Evolutionary conservation across 2,113 vertebrate species (phyloP).

Genomic region (Gadus chalcogrammus): DNA sequence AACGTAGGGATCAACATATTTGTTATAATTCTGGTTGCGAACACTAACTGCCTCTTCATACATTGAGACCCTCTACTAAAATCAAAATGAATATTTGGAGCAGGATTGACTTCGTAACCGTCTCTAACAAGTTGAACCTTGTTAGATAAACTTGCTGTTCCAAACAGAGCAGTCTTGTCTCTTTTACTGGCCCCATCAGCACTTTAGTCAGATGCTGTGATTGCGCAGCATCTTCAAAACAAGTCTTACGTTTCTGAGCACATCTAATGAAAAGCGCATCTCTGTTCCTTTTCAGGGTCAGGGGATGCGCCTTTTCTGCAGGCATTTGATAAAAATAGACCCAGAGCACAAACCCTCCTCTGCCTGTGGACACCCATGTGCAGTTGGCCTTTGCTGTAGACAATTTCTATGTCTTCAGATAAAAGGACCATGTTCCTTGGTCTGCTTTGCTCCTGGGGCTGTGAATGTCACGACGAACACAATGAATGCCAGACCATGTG

Average conservation of each 20-base stretch:
- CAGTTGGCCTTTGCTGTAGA: slow-evolving; percentile 45
- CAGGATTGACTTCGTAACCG: too few relatives aligned
- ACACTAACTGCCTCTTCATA: too few relatives aligned
- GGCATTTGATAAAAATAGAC: slow-evolving; percentile 51
- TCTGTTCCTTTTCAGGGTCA: slow-evolving; percentile 55
- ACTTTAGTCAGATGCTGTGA: slow-evolving; percentile 57
- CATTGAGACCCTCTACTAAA: too few relatives aligned
- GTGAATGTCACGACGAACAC: slow-evolving; percentile 30
- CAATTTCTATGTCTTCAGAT: slow-evolving; percentile 24
- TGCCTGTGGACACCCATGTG: slow-evolving; percentile 50
- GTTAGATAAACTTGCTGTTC: not conserved
- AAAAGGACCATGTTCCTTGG: slow-evolving; percentile 45
- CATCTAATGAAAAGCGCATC: slow-evolving; percentile 53
- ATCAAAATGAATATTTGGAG: too few relatives aligned
- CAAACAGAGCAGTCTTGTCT: slow-evolving; percentile 2
- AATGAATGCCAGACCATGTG: slow-evolving; percentile 17
- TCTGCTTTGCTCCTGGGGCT: slow-evolving; percentile 13
- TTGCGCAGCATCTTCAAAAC: slow-evolving; percentile 44
- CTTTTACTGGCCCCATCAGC: slow-evolving; percentile 26
- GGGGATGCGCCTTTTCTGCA: slow-evolving; percentile 45
- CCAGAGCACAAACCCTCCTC: slow-evolving; percentile 49
- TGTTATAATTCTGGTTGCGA: too few relatives aligned
- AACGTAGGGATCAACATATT: too few relatives aligned
- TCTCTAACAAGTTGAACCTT: too few relatives aligned
- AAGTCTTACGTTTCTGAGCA: slow-evolving; percentile 42